Base-by-base conservation (phyloP, 2,888 invertebrate species). In the Odontocerum albicorne region DNA sequence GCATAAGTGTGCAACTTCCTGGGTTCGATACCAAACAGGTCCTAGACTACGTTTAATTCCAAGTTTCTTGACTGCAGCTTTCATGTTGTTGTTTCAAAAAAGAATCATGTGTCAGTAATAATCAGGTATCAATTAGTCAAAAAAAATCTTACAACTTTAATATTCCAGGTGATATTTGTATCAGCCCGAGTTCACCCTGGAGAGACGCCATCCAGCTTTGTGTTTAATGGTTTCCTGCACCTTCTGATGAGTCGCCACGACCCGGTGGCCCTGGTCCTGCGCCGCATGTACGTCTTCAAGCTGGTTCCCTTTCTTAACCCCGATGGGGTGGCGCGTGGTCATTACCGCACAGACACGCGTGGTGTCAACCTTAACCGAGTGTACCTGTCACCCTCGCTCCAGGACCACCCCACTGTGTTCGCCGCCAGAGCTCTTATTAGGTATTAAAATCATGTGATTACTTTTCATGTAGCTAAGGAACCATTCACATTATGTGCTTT, bases 181-280 rank as follows among this genome's bases (percentile, higher is more conserved):
- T 92, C 91, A 55, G 92, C 93, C 3, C 79, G 95, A 57, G 94
- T 95, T 45, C 95, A 95, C 72, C 94, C 94, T 10, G 94, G 94
- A 1, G 95, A 95, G 73, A 93, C 93, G 0, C 94, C 93, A 1
- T 90, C 92, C 1, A 92, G 90, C 71, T 92, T 90, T 72, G 93
- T 94, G 10, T 86, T 94, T 70, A 92, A 93, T 70, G 95, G 95
- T 1, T 86, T 94, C 65, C 73, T 95, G 4, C 88, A 91, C 67
- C 84, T 92, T 38, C 74, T 95, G 35, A 70, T 94, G 13, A 83
- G 80, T 55, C 80, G 85, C 21, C 85, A 86, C 55, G 93, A 94
- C 69, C 83, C 86, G 1, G 80, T 90, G 50, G 92, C 92, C 15
- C 76, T 83, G 46, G 77, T 81, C 52, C 74, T 95, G 39, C 79